Evolutionary conservation across 2,888 invertebrate genomes (phyloP).

Genomic region (Ophion obscuratus): DNA sequence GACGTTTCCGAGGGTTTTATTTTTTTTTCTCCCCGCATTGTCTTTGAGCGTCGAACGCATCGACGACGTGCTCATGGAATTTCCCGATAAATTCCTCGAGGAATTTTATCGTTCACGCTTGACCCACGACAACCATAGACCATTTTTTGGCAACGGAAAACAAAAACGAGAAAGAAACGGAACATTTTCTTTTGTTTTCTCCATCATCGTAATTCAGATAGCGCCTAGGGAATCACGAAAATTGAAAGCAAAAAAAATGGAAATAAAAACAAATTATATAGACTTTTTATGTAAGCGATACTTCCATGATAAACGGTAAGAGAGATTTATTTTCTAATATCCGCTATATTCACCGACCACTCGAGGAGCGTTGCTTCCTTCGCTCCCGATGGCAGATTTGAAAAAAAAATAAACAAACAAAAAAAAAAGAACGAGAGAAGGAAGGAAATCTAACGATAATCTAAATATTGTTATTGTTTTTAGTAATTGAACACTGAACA

Average conservation of each 20-base stretch:
- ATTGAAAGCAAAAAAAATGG: slow-evolving; percentile 22
- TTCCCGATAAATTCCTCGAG: background rate
- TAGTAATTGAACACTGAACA: slow-evolving; percentile 81
- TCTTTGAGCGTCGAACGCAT: background rate
- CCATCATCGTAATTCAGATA: slow-evolving; percentile 55
- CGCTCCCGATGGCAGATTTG: slow-evolving; percentile 29
- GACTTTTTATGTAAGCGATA: slow-evolving; percentile 69
- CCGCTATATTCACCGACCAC: slow-evolving; percentile 73
- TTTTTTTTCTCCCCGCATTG: background rate
- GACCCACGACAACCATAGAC: slow-evolving; percentile 14
- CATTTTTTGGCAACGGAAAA: slow-evolving; percentile 16
- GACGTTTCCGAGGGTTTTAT: background rate
- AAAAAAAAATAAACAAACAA: slow-evolving; percentile 28
- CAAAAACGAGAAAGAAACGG: slow-evolving; percentile 8
- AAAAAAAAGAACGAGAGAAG: slow-evolving; percentile 19
- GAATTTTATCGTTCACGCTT: slow-evolving; percentile 3
- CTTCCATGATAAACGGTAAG: slow-evolving; percentile 74
- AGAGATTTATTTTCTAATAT: slow-evolving; percentile 78
- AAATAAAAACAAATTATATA: slow-evolving; percentile 49
- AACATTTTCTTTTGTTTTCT: slow-evolving; percentile 24
- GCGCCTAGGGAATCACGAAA: slow-evolving; percentile 49
- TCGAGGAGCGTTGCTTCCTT: slow-evolving; percentile 64
- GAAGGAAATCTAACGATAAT: slow-evolving; percentile 71
- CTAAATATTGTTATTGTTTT: slow-evolving; percentile 80
- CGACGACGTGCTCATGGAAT: background rate